Evolutionary conservation across 2,113 vertebrate genomes (phyloP), one percentile per base, ranked within the genome.

Genomic region (Syrmaticus mikado): DNA sequence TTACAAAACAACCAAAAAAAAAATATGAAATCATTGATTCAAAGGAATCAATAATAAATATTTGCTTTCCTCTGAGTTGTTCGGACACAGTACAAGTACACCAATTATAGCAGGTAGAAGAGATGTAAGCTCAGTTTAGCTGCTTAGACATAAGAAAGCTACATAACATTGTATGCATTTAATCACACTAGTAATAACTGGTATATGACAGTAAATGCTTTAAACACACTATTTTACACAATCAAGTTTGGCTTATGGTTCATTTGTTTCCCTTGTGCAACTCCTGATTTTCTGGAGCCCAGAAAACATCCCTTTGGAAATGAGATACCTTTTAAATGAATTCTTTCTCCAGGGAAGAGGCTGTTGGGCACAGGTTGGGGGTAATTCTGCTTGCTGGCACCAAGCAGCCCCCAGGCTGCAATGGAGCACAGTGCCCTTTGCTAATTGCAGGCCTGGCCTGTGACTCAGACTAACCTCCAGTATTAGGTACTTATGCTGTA

Each of bases 11-110:
- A 95, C 85, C 50, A 36, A 48, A 94, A 17, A 68, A 60, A 95
- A 90, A 86, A 53, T 77, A 96, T 53, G 92, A 97, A 96, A 95
- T 83, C 93, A 93, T 96, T 94, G 94, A 97, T 97, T 97, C 94
- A 92, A 92, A 96, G 94, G 86, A 93, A 97, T 96, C 94, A 91
- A 83, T 96, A 97, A 97, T 97, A 97, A 97, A 97, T 97, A 97
- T 83, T 96, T 97, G 90, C 64, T 97, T 88, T 94, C 85, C 95
- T 98, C 95, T 84, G 86, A 96, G 94, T 95, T 96, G 77, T 91
- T 97, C 91, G 88, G 90, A 96, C 93, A 97, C 92, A 93, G 82
- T 95, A 93, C 91, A 89, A 75, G 85, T 87, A 96, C 90, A 97
- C 93, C 83, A 84, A 91, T 89, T 48, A 38, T 84, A 96, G 79